Evolutionary conservation across 37 sponge, comb jelly and placozoan species (phyloP), one percentile per base, ranked within the genome.

Genomic region (Diacarnus erythraeanus): DNA sequence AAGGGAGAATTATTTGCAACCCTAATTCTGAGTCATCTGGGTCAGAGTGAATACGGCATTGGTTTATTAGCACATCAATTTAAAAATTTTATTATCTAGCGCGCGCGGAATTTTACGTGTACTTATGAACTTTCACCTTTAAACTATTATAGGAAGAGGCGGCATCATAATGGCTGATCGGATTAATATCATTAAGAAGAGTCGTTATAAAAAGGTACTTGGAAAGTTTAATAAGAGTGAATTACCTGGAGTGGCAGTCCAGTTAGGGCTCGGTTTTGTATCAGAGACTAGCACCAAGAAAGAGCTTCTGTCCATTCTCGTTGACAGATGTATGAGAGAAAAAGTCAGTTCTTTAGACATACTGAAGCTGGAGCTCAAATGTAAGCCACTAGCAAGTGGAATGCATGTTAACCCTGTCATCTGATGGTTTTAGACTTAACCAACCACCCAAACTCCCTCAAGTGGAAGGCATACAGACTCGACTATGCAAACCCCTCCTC

Each of bases 401-500:
- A 17, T 10, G 17, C 39, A 35, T 63, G 15, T 26, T 63, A 63
- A 8, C 64, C 64, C n/a, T n/a, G n/a, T n/a, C 12, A 47, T 15
- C 51, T 47, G 20, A 31, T 12, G 9, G 3, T 21, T 64, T 15
- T 61, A 77, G 77, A 77, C 33, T 4, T 63, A 2, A 9, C 38
- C 26, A 63, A 38, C 20, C 41, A 61, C 27, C 43, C 64, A 3
- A 38, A 35, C 6, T 60, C 65, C 2, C 27, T 64, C n/a, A 58
- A 8, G 3, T 77, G 77, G 77, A 60, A 77, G 64, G 77, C 42
- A 4, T 77, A 77, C 77, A 59, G 39, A 26, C 15, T 77, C 64
- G 60, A 59, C 29, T 25, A 42, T 68, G 69, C 38, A n/a, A 34
- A 25, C 22, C 61, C 5, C 37, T 57, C 29, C 1, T 17, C 54